Conservation (phyloP, 2,797 vertebrate genomes). For the Rhinichthys osculus region DNA sequence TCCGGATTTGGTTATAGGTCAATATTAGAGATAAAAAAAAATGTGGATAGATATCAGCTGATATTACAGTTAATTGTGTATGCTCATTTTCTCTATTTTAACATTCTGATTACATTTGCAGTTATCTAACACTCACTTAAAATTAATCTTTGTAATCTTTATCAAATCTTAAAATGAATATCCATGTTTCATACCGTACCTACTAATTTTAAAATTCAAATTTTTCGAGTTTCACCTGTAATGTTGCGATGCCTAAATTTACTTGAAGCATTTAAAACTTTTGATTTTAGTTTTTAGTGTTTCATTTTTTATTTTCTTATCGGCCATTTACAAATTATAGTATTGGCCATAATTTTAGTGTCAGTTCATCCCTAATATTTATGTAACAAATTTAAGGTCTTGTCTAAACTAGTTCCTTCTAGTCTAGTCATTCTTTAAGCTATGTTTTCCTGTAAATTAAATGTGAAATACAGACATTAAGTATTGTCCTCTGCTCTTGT, state of each 20-base stretch:
- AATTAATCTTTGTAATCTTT: neutral
- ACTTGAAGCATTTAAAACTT: neutral
- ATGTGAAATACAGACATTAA: neutral
- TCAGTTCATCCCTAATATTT: neutral
- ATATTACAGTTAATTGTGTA: neutral
- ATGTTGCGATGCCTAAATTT: neutral
- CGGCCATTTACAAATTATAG: neutral
- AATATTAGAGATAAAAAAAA: neutral
- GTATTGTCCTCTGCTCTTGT: neutral
- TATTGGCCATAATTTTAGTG: neutral
- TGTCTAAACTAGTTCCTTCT: neutral
- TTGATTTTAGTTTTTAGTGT: neutral
- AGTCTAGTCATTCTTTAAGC: neutral
- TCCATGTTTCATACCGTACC: too few relatives aligned
- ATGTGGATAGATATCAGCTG: neutral
- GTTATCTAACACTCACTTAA: neutral
- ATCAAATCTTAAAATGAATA: neutral
- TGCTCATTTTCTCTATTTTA: neutral
- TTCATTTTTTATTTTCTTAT: neutral
- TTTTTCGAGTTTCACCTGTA: too few relatives aligned
- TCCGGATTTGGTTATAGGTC: neutral
- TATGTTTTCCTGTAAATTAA: neutral
- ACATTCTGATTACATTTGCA: neutral
- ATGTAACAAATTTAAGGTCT: neutral
- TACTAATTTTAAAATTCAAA: too few relatives aligned